Conservation (phyloP, 2,888 invertebrate genomes). For the Lithophane leautieri region DNA sequence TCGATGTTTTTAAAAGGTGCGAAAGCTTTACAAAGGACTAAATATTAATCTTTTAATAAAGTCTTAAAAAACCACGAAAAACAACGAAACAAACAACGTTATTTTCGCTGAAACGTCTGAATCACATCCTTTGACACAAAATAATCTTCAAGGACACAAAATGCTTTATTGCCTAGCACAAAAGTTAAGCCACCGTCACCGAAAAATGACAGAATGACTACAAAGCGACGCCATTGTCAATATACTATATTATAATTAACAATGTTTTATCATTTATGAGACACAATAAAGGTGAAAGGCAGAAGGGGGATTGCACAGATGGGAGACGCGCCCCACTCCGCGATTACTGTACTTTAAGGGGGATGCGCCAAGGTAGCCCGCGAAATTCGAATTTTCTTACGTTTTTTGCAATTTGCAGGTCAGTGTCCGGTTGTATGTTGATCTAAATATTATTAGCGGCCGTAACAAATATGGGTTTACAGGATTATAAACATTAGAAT, state of each 20-base stretch:
- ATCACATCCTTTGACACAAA: conserved; percentile 22
- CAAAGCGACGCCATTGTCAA: conserved; percentile 32
- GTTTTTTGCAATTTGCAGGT: too few species aligned
- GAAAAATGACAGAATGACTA: conserved; percentile 35
- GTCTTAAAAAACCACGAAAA: too few species aligned
- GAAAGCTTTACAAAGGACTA: not conserved
- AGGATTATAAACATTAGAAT: too few species aligned
- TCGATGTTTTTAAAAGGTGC: not conserved
- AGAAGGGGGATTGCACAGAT: conserved; percentile 10
- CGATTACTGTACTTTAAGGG: too few species aligned
- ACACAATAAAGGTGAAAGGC: not conserved
- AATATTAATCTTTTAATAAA: conserved; percentile 3
- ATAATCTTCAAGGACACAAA: conserved; percentile 24
- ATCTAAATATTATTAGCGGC: too few species aligned
- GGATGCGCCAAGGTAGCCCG: too few species aligned
- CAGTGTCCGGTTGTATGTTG: too few species aligned
- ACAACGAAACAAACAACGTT: conserved; percentile 23
- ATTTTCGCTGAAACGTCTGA: not conserved
- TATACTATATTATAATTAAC: conserved; percentile 34
- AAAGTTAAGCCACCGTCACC: conserved; percentile 20
- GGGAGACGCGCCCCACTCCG: too few species aligned
- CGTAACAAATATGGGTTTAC: too few species aligned
- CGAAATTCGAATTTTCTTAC: too few species aligned
- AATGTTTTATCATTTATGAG: conserved; percentile 23
- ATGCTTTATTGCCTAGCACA: conserved; percentile 26